Evolutionary conservation across 2,888 invertebrate genomes (phyloP), one percentile per base, ranked within the genome.

Genomic region (Aleiodes testaceus): DNA sequence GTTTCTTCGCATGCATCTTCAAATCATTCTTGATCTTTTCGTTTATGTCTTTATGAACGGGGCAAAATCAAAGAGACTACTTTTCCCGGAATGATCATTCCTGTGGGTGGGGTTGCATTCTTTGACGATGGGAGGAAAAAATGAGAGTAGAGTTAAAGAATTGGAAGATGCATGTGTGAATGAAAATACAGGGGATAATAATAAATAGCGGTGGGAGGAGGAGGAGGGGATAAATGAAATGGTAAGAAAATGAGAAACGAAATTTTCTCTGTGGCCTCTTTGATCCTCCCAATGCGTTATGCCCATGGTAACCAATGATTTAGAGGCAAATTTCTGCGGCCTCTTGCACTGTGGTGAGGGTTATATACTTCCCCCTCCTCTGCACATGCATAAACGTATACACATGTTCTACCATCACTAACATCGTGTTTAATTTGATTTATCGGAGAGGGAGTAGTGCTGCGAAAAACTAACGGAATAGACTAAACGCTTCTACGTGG

Each of bases 361-460:
- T 16, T 12, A 59, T 59, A 59, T 59, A 59, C 59, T 72, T 69
- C 70, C 63, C 63, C 9, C 36, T 11, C 9, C 36, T 11, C 2
- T 36, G 68, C 72, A 67, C 77, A 72, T 71, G 64, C 65, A 44
- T 63, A 53, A 50, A 69, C 72, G 63, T 72, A 61, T 61, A 36
- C 36, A 36, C 36, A 6, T 47, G 47, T 61, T 45, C 72, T 61
- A 64, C 72, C 70, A 71, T 72, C 79, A 75, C 78, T 79, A 80
- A 83, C 79, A 81, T 82, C 82, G 77, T 82, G 81, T 83, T 83
- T 82, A 80, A 82, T 82, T 81, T 83, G 83, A 85, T 84, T 84
- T 85, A 85, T 84, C 77, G 80, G 72, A 36, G 36, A 9, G 11
- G 50, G 22, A 71, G 82, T 79, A 66, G 75, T 74, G 77, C 74